Evolutionary conservation across 2,888 invertebrate genomes (phyloP), one percentile per base, ranked within the genome.

Genomic region (Yponomeuta sedellus): DNA sequence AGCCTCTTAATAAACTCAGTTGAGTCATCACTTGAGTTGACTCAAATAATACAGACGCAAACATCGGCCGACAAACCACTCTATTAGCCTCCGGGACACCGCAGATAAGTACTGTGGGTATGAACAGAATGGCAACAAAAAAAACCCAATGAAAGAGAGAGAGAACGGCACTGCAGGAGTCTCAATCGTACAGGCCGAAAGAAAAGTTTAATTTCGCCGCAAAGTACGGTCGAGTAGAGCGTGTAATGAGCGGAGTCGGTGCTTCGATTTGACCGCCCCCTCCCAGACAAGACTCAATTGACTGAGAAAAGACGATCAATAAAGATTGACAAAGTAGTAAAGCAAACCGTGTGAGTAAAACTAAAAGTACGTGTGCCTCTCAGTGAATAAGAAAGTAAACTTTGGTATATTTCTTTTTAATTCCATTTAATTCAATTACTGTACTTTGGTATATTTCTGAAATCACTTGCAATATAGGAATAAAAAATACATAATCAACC

Each of bases 211-310:
- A 64, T 64, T 64, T 64, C 63, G 63, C 63, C 63, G 11, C 40
- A 62, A 62, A 64, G 63, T 40, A 64, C 63, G 63, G 40, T 73
- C 73, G 70, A 72, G 75, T 72, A 71, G 72, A 75, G 72, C 75
- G 71, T 77, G 82, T 88, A 89, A 89, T 88, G 88, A 88, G 85
- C 80, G 79, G 81, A 79, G 82, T 82, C 82, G 77, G 74, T 80
- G 86, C 77, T 83, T 89, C 85, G 78, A 88, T 88, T 88, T 64
- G 88, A 86, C 88, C 86, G 82, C 82, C 82, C 79, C 77, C 73
- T 76, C 76, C 75, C 82, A 80, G 75, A 78, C 78, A 74, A 72
- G 71, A 12, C 44, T 52, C 44, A 72, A 20, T 22, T 20, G 22
- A 19, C 59, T 59, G 59, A 10, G 4, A 11, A 19, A 12, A 22